Base-by-base conservation (phyloP, 2,113 vertebrate genomes). In the Bagarius yarrelli region DNA sequence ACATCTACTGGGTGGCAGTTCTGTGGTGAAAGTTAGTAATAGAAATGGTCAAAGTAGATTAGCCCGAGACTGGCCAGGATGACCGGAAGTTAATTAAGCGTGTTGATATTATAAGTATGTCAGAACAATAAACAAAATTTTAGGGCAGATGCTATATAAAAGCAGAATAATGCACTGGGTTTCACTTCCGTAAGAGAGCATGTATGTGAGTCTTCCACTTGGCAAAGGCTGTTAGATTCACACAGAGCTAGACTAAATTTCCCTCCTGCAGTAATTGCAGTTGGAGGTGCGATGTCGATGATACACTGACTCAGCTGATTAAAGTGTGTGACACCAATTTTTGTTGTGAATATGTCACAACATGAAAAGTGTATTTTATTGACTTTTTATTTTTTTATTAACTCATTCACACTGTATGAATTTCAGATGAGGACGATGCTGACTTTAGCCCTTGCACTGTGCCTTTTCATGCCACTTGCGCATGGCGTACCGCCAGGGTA, bases 401-500 rank as follows among this genome's bases (percentile, higher is more conserved):
- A 40, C 36, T 40, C 15, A 52, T 19, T 71, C 8, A 44, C 3
- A 11, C 16, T 5, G 52, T 64, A 27, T 78, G 44, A 13, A 66
- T 63, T 79, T 30, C 27, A 81, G 78, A 61, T 44, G 64, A 50
- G 77, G 69, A 81, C 34, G 27, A 40, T 84, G 52, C 11, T 86
- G 55, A n/a, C 21, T 27, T 52, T 84, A 23, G 11, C 80, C 32
- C 3, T 78, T 25, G 52, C n/a, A 34, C 16, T 76, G n/a, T 40
- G 64, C 57, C 52, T 88, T 73, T 56, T 87, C 73, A 81, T 90
- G 5, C 77, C 87, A 61, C 78, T 90, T 36, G 87, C 53, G 32
- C 78, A 88, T 14, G 71, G 27, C 56, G n/a, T 0, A 44, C 77
- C 9, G 19, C 85, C 30, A 76, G 89, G 88, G 9, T 78, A 87